Evolutionary conservation across 2,888 invertebrate genomes (phyloP).

Genomic region (Meganola albula): DNA sequence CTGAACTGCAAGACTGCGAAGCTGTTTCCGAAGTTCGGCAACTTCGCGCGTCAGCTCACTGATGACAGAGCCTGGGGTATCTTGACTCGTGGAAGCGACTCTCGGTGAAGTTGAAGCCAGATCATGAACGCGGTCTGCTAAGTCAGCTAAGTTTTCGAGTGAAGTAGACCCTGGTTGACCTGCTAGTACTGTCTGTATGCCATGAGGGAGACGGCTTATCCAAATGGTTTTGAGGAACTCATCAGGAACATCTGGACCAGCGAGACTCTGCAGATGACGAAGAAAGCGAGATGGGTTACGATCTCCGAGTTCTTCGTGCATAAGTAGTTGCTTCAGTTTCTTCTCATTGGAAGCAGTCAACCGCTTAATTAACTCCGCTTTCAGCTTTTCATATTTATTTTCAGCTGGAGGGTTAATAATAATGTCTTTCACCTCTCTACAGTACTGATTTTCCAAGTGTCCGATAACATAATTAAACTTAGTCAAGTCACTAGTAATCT

Average conservation of each 20-base stretch:
- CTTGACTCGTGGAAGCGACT: background rate
- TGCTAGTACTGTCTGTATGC: conserved; percentile 3
- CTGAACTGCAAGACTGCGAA: background rate
- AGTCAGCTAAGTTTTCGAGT: conserved; percentile 2
- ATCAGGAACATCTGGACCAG: conserved; percentile 1
- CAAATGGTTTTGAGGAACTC: background rate
- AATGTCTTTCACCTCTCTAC: background rate
- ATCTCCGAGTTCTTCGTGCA: conserved; percentile 6
- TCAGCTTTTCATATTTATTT: too few relatives aligned
- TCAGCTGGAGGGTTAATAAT: background rate
- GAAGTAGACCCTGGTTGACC: conserved; percentile 1
- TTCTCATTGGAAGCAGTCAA: conserved; percentile 4
- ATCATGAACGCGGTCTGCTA: conserved; percentile 9
- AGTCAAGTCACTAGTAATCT: conserved; percentile 1
- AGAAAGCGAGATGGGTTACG: conserved; percentile 6
- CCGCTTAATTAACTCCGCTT: conserved; percentile 1
- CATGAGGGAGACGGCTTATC: conserved; percentile 6
- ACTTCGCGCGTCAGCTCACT: background rate
- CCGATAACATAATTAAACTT: too few relatives aligned
- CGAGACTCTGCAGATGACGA: conserved; percentile 1
- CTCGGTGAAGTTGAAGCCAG: conserved; percentile 1
- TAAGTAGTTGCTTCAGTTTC: conserved; percentile 3
- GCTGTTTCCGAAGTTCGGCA: background rate
- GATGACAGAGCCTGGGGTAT: background rate
- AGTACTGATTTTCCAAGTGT: too few relatives aligned